phyloP scores from a whole-genome alignment of 2,888 invertebrate species.

The Dryomyza anilis region DNA sequence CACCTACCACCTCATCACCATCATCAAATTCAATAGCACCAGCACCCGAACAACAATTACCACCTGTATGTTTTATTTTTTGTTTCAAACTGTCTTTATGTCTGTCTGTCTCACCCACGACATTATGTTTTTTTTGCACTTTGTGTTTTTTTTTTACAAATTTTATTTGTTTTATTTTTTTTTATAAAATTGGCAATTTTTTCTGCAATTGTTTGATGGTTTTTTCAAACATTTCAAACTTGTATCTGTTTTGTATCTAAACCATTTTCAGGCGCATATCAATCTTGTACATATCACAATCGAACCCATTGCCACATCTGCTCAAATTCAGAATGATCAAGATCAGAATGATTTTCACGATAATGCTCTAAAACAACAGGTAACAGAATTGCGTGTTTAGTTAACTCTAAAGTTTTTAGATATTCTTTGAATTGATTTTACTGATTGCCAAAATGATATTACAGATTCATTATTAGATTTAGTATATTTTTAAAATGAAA shows the following conservation, averaged over 20 bases:
- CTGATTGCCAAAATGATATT: too few species aligned
- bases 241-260: conserved; percentile 38
- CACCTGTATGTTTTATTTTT: conserved; percentile 13
- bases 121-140: not conserved
- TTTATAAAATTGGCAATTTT: too few species aligned
- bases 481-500: too few species aligned
- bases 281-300: conserved; percentile 59
- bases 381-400: not conserved
- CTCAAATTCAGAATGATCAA: conserved; percentile 16
- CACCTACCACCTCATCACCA: too few species aligned
- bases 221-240: too few species aligned
- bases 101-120: conserved; percentile 14
- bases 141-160: not conserved
- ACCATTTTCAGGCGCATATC: conserved; percentile 55
- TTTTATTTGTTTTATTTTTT: not conserved
- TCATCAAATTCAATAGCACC: too few species aligned
- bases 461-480: too few species aligned
- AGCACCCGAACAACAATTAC: too few species aligned
- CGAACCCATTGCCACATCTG: conserved; percentile 44
- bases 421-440: too few species aligned
- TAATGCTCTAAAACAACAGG: conserved; percentile 20
- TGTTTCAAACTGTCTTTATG: not conserved
- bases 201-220: too few species aligned
- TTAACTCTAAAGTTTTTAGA: not conserved
- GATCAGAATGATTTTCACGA: conserved; percentile 24